Conservation (phyloP, 2,113 vertebrate species). For the Macquaria australasica region DNA sequence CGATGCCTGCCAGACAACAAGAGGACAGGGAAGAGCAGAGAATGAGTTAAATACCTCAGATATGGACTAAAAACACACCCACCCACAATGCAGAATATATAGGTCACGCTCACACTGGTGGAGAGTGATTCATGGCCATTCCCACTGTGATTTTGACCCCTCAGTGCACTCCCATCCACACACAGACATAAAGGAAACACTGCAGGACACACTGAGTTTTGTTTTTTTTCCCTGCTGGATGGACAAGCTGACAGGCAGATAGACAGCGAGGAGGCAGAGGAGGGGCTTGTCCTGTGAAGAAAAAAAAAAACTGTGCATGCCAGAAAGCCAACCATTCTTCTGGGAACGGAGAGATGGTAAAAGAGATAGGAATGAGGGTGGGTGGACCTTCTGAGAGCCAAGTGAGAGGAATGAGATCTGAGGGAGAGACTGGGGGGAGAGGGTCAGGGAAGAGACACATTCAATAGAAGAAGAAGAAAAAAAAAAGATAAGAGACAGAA, state of each 20-base stretch:
- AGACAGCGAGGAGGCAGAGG: conserved; percentile 19
- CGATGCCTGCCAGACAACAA: conserved; percentile 86
- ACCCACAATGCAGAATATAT: conserved; percentile 49
- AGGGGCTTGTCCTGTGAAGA: conserved; percentile 34
- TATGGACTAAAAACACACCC: conserved; percentile 36
- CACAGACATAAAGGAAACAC: conserved; percentile 20
- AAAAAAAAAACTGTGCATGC: conserved; percentile 39
- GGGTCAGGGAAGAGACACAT: conserved; percentile 32
- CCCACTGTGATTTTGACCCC: conserved; percentile 31
- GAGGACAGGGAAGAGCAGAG: conserved; percentile 14
- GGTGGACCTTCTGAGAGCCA: conserved; percentile 67
- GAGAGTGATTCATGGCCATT: conserved; percentile 21
- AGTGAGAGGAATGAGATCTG: conserved; percentile 73
- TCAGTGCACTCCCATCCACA: not conserved
- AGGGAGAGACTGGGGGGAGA: conserved; percentile 50
- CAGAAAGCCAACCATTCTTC: conserved; percentile 60
- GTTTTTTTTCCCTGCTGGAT: conserved; percentile 13
- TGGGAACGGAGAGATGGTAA: conserved; percentile 74
- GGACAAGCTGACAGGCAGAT: conserved; percentile 31
- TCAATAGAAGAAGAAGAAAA: not conserved
- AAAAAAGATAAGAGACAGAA: not conserved
- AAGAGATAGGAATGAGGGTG: conserved; percentile 81
- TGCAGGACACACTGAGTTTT: conserved; percentile 13
- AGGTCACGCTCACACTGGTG: conserved; percentile 57
- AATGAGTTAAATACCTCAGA: conserved; percentile 53